These are phyloP conservation scores for Apodemus speciosus DNA, from an alignment of 2,113 vertebrate species.

Conservation along the genomic window DNA sequence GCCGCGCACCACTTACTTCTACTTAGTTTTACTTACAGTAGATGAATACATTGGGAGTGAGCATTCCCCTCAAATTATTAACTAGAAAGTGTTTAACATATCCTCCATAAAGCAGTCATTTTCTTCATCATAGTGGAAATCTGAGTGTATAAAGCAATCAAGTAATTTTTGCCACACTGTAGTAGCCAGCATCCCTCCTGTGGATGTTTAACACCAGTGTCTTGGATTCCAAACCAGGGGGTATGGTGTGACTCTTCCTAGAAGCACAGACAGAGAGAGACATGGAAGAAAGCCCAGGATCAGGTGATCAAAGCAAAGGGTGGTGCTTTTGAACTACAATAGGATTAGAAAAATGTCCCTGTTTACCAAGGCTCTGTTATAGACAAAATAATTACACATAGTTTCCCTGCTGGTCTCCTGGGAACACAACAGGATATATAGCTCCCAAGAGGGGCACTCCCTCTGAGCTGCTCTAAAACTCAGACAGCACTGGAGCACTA, in stretches of 20 bases:
- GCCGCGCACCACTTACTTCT: not conserved
- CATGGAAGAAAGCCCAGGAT: not conserved
- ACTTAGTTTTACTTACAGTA: not conserved
- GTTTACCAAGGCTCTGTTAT: slow-evolving; percentile 13
- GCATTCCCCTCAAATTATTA: not conserved
- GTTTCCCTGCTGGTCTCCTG: not conserved
- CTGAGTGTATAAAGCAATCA: not conserved
- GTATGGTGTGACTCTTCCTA: accelerated
- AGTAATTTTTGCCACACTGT: not conserved
- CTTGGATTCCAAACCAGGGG: not conserved
- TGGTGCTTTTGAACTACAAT: slow-evolving; percentile 15
- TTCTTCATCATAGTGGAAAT: not conserved
- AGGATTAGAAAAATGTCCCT: not conserved
- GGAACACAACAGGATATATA: not conserved
- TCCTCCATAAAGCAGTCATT: not conserved
- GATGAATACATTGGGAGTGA: not conserved
- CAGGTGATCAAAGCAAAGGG: not conserved
- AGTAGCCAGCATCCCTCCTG: not conserved
- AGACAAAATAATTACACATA: not conserved
- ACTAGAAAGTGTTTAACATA: not conserved
- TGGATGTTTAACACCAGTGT: not conserved
- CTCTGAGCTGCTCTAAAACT: not conserved
- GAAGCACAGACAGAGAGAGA: not conserved
- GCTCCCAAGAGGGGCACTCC: not conserved
- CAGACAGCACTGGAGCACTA: not conserved